Evolutionary conservation across 2,888 invertebrate species (phyloP), one percentile per base, ranked within the genome.

Genomic region (Limnephilus lunatus): DNA sequence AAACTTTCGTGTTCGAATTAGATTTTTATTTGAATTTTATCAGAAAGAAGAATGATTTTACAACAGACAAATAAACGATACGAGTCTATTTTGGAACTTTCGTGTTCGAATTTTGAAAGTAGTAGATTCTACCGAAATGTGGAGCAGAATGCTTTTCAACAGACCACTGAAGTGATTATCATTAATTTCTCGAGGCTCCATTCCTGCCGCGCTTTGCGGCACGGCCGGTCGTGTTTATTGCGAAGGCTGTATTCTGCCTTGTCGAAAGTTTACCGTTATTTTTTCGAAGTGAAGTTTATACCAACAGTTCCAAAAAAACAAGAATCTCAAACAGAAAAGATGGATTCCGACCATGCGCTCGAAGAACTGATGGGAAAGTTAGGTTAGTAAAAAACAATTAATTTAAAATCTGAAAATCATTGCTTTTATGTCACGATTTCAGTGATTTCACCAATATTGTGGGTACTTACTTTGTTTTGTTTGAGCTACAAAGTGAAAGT

Each of bases 311-410:
- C 25, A n/a, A 68, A 68, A n/a, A 7, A 4, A 9, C 68, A 68
- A 68, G 68, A 68, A 68, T 25, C 68, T 68, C 44, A n/a, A 12
- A 80, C n/a, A 32, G 30, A 31, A 31, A 91, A 81, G 44, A 97
- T 97, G 97, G 97, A 97, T 94, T 97, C 97, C 94, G 97, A 97
- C 95, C 96, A 96, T 94, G 97, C 97, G 48, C 94, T 97, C 91
- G 97, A 97, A 94, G 97, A 97, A 94, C 96, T 97, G 95, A 97
- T 97, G 97, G 97, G 96, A 94, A 97, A 97, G 95, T 95, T 97
- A 94, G 97, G 97, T 97, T 68, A 68, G 68, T 68, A 68, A 94
- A 35, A 96, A 96, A 93, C 88, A 82, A 93, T 39, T 53, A 7
- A 32, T 32, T 83, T 12, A 83, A 31, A 14, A 83, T 32, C 5